Percentiles rank a stretch among this genome's conserved stretches.
Conservation (phyloP, 2,113 vertebrate species). For the Limnothrissa miodon region DNA sequence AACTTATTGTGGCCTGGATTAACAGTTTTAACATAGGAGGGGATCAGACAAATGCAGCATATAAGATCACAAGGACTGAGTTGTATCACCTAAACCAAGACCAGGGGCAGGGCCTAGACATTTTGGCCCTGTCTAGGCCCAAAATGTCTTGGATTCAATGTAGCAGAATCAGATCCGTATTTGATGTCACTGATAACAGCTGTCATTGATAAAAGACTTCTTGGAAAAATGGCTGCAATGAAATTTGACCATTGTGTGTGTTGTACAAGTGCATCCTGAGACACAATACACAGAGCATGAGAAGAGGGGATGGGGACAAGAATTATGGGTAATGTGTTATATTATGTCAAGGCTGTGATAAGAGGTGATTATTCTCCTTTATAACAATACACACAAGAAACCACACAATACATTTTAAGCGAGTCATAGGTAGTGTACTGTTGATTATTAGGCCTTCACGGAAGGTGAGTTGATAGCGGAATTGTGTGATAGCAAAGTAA, state of each 20-base stretch:
- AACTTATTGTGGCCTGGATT: too few species aligned
- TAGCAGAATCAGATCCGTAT: too few species aligned
- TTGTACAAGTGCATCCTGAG: neutral
- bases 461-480: conserved; percentile 64
- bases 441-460: conserved; percentile 69
- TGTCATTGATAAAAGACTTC: too few species aligned
- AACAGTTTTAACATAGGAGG: too few species aligned
- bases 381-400: conserved; percentile 52
- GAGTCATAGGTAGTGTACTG: conserved; percentile 63
- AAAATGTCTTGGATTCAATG: too few species aligned
- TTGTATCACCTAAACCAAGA: too few species aligned
- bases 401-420: conserved; percentile 51
- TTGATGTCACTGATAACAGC: too few species aligned
- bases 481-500: neutral
- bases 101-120: too few species aligned
- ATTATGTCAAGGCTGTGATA: neutral
- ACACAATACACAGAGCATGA: neutral
- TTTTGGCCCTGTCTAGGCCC: too few species aligned
- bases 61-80: too few species aligned
- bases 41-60: too few species aligned
- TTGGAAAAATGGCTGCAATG: too few species aligned
- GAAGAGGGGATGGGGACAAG: neutral
- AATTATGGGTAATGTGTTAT: neutral
- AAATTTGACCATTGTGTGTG: neutral
- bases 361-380: conserved; percentile 2